A percentile compares a stretch with the other conserved stretches of the same genome.
Conservation (phyloP, 2,113 vertebrate genomes). For the Phoenicopterus ruber region DNA sequence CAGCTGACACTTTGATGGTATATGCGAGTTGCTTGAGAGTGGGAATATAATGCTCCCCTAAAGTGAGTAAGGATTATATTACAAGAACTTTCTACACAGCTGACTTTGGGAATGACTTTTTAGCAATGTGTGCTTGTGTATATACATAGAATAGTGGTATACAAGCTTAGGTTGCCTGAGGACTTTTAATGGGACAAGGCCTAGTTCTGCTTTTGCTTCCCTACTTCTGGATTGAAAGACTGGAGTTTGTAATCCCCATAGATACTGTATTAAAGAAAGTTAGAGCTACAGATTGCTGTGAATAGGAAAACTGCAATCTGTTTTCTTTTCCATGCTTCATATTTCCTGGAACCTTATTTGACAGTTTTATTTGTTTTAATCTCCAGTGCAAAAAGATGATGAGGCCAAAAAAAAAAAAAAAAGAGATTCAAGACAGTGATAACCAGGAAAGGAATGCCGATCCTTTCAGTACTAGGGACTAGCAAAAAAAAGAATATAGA, state of each 20-base stretch:
- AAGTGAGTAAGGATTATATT: conserved; percentile 42
- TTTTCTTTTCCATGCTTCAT: background rate
- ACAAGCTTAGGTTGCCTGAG: conserved; percentile 1
- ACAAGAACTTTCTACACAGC: conserved; percentile 39
- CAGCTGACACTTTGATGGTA: background rate
- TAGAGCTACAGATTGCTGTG: background rate
- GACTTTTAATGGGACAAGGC: background rate
- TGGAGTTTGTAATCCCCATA: background rate
- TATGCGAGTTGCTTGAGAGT: background rate
- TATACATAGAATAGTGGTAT: conserved; percentile 31
- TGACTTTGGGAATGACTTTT: conserved; percentile 53
- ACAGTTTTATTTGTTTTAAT: background rate
- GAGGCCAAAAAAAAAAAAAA: background rate
- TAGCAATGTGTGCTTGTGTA: conserved; percentile 38
- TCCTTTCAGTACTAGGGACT: background rate
- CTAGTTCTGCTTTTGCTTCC: background rate
- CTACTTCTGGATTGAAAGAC: background rate
- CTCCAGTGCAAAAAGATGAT: background rate
- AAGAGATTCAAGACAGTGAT: background rate
- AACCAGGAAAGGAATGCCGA: background rate
- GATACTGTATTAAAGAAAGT: background rate
- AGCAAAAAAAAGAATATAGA: background rate
- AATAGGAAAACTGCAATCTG: background rate
- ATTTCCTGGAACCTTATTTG: background rate
- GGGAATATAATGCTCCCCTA: conserved; percentile 11